These are phyloP conservation scores for Melipona beecheii DNA, from an alignment of 2,888 invertebrate species.

Conservation along the genomic window DNA sequence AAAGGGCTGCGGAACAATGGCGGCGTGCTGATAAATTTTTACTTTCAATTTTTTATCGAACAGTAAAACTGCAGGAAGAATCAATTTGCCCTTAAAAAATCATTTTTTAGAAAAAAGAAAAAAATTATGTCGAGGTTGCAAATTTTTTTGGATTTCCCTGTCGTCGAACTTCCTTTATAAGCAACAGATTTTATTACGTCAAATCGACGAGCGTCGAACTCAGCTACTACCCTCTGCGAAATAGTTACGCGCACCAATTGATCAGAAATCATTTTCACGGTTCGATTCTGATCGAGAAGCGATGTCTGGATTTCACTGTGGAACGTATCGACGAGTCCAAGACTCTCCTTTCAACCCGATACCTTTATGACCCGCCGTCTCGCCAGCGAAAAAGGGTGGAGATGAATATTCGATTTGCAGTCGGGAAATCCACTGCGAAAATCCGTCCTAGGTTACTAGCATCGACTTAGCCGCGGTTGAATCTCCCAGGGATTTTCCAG, in stretches of 20 bases:
- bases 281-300: background rate
- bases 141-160: too few species aligned
- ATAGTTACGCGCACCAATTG: background rate
- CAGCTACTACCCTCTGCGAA: background rate
- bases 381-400: background rate
- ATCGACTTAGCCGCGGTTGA: conserved; percentile 21
- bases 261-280: background rate
- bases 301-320: conserved; percentile 23
- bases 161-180: too few species aligned
- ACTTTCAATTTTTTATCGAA: background rate
- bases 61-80: background rate
- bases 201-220: background rate
- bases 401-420: conserved; percentile 57
- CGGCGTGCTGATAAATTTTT: background rate
- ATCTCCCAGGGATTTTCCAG: conserved; percentile 40
- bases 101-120: too few species aligned
- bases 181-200: background rate
- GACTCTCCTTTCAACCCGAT: conserved; percentile 5
- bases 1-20: background rate
- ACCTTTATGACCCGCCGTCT: conserved; percentile 2
- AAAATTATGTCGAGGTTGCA: too few species aligned
- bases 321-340: conserved; percentile 18
- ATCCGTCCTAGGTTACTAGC: conserved; percentile 32
- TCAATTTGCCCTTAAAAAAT: too few species aligned
- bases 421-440: conserved; percentile 48